Base-by-base conservation (phyloP, 2,113 vertebrate genomes). In the Istiophorus platypterus region DNA sequence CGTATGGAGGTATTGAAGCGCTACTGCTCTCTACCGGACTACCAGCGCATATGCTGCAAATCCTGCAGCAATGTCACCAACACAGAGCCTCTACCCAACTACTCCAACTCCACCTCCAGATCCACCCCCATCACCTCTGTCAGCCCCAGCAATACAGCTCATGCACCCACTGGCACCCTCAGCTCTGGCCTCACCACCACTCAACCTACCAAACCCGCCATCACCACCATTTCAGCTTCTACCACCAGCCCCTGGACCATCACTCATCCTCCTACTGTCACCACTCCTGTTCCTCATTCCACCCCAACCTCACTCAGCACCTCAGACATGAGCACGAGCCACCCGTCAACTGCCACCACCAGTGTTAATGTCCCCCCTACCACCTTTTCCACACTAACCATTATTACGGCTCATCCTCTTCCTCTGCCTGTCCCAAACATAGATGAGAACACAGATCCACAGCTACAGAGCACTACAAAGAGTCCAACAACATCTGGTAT, bases 31-130 rank as follows among this genome's bases (percentile, higher is more conserved):
- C 96, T 98, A 52, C 96, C 97, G 20, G 95, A 95, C 64, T 98
- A 95, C 94, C 94, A 95, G 89, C 97, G 96, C 68, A 95, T 99
- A 76, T 99, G 98, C 91, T 99, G 98, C 95, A 96, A 96, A 86
- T 96, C 97, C 80, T 99, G 98, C 86, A 96, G 94, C 31, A 81
- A 64, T 5, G 76, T 94, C 62, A 83, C 34, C 89, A 92, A 94
- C 74, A 0, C 77, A 58, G 72, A 93, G 90, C 7, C 11, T 62
- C 54, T 0, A 5, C 49, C 13, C 87, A 91, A 17, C 54, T 58
- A 51, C 68, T 45, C 13, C 87, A 91, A 17, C 54, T 58, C 56
- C 68, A 75, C 74, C 41, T 42, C 63, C 8, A 77, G n/a, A 42
- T 62, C 71, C 74, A 82, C 69, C 29, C 47, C 54, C 54, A 56